These are phyloP conservation scores for Eulemur rufifrons DNA, from an alignment of 2,113 vertebrate genomes.

Conservation along the genomic window DNA sequence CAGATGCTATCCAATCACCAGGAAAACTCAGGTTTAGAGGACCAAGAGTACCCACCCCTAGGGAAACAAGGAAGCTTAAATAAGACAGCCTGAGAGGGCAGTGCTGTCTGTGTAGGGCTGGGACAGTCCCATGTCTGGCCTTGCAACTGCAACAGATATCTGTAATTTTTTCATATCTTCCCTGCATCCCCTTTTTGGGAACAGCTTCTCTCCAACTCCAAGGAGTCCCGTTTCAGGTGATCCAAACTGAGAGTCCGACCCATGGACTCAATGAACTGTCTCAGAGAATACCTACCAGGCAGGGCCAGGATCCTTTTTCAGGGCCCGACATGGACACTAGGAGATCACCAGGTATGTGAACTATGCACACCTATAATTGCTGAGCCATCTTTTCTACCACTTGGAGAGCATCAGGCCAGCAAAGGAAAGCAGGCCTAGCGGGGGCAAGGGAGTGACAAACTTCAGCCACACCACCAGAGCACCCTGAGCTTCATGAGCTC, in stretches of 20 bases:
- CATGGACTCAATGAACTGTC: not conserved
- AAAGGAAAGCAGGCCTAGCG: not conserved
- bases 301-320: not conserved
- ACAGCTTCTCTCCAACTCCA: not conserved
- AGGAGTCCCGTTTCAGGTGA: not conserved
- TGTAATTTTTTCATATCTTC: not conserved
- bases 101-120: accelerated
- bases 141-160: not conserved
- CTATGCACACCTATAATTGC: not conserved
- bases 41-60: not conserved
- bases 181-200: not conserved
- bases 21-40: not conserved
- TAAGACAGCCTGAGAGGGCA: not conserved
- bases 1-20: not conserved
- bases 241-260: not conserved
- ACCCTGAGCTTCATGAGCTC: not conserved
- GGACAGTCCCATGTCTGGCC: not conserved
- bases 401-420: not conserved
- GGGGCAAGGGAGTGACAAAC: not conserved
- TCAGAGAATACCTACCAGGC: not conserved
- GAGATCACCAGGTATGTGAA: not conserved
- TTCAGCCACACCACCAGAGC: not conserved
- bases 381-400: not conserved
- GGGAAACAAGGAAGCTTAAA: not conserved
- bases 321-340: not conserved